Evolutionary conservation across 2,888 invertebrate species (phyloP).

Genomic region (Scaptomyza caliginosa): DNA sequence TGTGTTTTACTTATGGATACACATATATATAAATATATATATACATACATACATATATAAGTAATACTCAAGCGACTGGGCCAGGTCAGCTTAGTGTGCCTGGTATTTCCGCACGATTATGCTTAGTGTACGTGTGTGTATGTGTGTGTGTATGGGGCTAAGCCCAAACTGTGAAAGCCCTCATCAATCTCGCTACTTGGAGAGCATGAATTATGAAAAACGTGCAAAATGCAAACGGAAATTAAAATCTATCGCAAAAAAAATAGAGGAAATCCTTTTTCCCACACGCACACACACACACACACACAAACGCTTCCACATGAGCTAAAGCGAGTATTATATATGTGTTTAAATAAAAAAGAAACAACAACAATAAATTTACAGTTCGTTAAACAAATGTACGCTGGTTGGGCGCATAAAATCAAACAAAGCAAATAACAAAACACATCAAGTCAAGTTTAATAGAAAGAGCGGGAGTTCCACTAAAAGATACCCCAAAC

Average conservation of each 20-base stretch:
- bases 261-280: constrained; percentile 28
- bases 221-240: constrained; percentile 78
- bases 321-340: constrained; percentile 7
- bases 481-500: background rate
- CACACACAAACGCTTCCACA: background rate
- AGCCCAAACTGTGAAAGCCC: constrained; percentile 51
- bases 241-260: constrained; percentile 72
- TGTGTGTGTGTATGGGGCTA: constrained; percentile 12
- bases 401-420: constrained; percentile 44
- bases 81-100: constrained; percentile 75
- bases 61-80: constrained; percentile 65
- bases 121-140: constrained; percentile 38
- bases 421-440: constrained; percentile 46
- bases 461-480: background rate
- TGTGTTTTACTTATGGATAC: constrained; percentile 67
- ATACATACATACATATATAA: constrained; percentile 44
- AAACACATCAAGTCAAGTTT: background rate
- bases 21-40: constrained; percentile 11
- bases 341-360: constrained; percentile 12
- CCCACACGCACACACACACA: constrained; percentile 25
- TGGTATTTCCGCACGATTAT: constrained; percentile 77
- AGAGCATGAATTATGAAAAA: constrained; percentile 77
- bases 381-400: constrained; percentile 78
- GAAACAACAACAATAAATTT: constrained; percentile 49
- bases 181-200: constrained; percentile 78